Evolutionary conservation across 1,140 invertebrate genomes (phyloP).

Genomic region (Pachyrhynchus sulphureomaculatus): DNA sequence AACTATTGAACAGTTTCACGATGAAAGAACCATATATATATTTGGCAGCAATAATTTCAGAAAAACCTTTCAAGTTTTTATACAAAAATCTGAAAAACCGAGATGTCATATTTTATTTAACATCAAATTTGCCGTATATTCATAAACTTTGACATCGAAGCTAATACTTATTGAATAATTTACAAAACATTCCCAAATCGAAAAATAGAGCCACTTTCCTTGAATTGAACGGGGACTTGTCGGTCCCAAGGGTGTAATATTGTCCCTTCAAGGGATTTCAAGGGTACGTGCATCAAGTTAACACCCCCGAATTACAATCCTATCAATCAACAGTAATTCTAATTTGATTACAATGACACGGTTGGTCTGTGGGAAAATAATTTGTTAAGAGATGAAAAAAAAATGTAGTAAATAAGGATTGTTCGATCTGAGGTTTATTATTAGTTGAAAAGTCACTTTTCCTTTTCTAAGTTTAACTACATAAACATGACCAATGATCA

Average conservation of each 20-base stretch:
- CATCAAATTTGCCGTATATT: slow-evolving; percentile 21
- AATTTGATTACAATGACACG: slow-evolving; percentile 24
- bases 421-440: too few relatives aligned
- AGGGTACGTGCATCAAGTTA: slow-evolving; percentile 29
- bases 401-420: too few relatives aligned
- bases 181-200: slow-evolving; percentile 22
- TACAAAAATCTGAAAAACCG: too few relatives aligned
- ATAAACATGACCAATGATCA: too few relatives aligned
- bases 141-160: slow-evolving; percentile 17
- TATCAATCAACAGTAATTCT: slow-evolving; percentile 29
- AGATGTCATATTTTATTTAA: neutral
- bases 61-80: too few relatives aligned
- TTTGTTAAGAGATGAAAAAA: neutral
- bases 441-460: too few relatives aligned
- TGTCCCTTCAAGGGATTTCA: slow-evolving; percentile 8
- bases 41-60: too few relatives aligned
- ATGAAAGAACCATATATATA: too few relatives aligned
- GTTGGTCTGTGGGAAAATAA: slow-evolving; percentile 26
- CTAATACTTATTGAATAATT: slow-evolving; percentile 24
- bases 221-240: slow-evolving; percentile 21
- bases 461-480: too few relatives aligned
- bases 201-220: slow-evolving; percentile 29
- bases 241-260: slow-evolving; percentile 17
- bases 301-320: slow-evolving; percentile 32
- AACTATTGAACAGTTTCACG: too few relatives aligned